phyloP scores from a whole-genome alignment of 2,888 invertebrate species.

The Lasioglossum malachurum region DNA sequence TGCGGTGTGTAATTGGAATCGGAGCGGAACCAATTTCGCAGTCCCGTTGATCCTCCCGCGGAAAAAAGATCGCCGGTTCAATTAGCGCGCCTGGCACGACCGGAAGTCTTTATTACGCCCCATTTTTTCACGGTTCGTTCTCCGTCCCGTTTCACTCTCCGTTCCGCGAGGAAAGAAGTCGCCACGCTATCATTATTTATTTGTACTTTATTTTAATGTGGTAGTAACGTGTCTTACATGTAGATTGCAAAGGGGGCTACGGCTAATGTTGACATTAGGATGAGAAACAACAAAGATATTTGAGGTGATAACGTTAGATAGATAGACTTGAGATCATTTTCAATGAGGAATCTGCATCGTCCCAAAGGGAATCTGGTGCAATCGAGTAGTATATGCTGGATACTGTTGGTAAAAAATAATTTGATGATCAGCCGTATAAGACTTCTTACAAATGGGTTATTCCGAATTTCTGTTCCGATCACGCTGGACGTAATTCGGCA shows the following conservation, averaged over 20 bases:
- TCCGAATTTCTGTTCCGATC: neutral
- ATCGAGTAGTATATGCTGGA: too few species aligned
- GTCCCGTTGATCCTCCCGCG: conserved; percentile 43
- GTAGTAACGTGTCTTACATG: too few species aligned
- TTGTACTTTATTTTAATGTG: too few species aligned
- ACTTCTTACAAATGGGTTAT: neutral
- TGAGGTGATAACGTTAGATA: too few species aligned
- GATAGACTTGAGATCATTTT: too few species aligned
- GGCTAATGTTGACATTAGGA: too few species aligned
- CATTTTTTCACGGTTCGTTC: neutral
- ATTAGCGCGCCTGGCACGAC: conserved; percentile 26
- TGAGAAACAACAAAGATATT: too few species aligned
- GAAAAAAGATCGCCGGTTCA: conserved; percentile 17
- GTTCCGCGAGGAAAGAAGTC: neutral
- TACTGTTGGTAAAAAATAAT: too few species aligned
- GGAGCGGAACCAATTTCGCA: conserved; percentile 56
- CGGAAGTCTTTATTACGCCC: conserved; percentile 7
- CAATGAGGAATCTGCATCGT: too few species aligned
- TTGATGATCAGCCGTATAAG: too few species aligned
- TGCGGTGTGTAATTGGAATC: conserved; percentile 64
- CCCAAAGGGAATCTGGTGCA: too few species aligned
- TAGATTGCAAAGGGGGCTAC: too few species aligned
- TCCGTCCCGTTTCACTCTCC: neutral
- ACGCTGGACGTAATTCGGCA: conserved; percentile 22
- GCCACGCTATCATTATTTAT: neutral